Conservation (phyloP, 2,888 invertebrate genomes). For the Oeneis ivallda region DNA sequence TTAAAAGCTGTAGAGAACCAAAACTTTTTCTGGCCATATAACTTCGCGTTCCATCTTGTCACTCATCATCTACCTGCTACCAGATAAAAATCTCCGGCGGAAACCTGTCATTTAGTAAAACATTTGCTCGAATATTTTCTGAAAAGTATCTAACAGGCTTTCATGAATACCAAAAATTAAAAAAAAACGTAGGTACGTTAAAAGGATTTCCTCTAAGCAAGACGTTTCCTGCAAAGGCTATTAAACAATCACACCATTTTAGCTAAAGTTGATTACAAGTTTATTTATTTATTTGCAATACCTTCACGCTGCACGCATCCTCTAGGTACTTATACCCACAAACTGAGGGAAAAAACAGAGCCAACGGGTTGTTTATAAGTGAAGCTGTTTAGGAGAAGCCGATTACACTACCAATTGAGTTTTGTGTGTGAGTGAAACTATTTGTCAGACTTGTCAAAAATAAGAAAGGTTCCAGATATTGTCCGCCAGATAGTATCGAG, state of each 20-base stretch:
- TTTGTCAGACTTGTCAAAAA: neutral
- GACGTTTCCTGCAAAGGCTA: slow-evolving; percentile 17
- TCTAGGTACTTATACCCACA: neutral
- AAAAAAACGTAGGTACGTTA: neutral
- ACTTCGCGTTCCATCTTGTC: neutral
- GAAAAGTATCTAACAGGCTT: neutral
- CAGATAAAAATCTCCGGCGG: neutral
- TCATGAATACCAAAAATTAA: slow-evolving; percentile 2
- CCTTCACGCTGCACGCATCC: slow-evolving; percentile 5
- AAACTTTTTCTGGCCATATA: too few species aligned
- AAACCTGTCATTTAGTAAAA: slow-evolving; percentile 1
- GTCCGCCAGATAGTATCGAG: too few species aligned
- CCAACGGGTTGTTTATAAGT: neutral
- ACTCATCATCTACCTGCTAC: neutral
- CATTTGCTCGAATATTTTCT: neutral
- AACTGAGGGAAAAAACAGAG: slow-evolving; percentile 1
- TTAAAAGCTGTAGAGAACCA: too few species aligned
- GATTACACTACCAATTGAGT: neutral
- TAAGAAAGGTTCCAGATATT: neutral
- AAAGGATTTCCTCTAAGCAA: slow-evolving; percentile 18
- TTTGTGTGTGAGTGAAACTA: neutral
- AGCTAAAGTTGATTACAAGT: slow-evolving; percentile 14
- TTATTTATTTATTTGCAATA: slow-evolving; percentile 16
- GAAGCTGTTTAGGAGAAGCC: neutral
- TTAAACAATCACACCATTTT: slow-evolving; percentile 21